Base-by-base conservation (phyloP, 2,113 vertebrate genomes). In the Strix aluco region DNA sequence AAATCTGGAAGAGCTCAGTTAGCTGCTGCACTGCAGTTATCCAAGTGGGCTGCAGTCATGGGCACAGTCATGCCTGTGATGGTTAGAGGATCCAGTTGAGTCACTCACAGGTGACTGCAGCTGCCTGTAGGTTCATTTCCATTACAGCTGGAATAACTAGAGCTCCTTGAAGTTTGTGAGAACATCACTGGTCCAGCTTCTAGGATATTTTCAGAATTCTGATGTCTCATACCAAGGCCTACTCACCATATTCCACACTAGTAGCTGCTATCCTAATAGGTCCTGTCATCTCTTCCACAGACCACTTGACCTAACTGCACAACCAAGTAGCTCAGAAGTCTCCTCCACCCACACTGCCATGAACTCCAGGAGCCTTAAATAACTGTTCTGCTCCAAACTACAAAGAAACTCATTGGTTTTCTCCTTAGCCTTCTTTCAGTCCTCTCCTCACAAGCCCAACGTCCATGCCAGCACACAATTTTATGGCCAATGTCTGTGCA, bases 401-500 rank as follows among this genome's bases (percentile, higher is more conserved):
- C 34, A 44, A n/a, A 52, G 49, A n/a, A 62, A 34, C 15, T 34
- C 2, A 15, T 5, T 36, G 6, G 22, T 63, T 30, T 51, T 29
- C 21, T 11, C 32, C 25, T 57, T 59, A 55, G 30, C 19, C 18
- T 25, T 69, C 54, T 51, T 54, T 34, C 61, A 79, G 51, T 18
- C 14, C 32, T 46, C 23, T 73, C 23, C 40, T 61, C 40, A 52
- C n/a, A 13, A 1, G 6, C 62, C n/a, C 63, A 23, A 3, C 25
- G 44, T 9, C 47, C 67, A 47, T 78, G 27, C 20, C 8, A 15
- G 51, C 44, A 65, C 32, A 46, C 63, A 17, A 2, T 9, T 19
- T 62, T 38, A 46, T 0, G 10, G 66, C 20, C 15, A 5, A 0
- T 19, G 20, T 2, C 36, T 21, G 6, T 18, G 20, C 40, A 54